Evolutionary conservation across 2,797 vertebrate species (phyloP).

Genomic region (Hydrophis major): DNA sequence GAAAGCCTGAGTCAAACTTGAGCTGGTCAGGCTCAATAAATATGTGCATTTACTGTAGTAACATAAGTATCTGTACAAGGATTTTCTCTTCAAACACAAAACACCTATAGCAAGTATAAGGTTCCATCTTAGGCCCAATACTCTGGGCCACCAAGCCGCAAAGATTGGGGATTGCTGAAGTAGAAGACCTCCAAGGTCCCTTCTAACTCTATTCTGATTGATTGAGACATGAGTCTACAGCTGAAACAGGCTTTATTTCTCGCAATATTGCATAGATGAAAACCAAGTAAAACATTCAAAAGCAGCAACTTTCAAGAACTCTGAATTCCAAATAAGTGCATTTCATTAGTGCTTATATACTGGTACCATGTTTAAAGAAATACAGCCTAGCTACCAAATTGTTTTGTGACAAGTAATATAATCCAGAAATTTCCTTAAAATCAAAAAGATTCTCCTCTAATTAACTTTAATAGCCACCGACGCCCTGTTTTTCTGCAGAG

Average conservation of each 20-base stretch:
- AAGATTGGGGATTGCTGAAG: background rate
- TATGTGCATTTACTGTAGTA: background rate
- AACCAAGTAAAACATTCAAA: background rate
- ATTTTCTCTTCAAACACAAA: background rate
- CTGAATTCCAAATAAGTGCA: background rate
- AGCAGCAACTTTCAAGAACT: background rate
- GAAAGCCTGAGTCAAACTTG: background rate
- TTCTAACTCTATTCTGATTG: background rate
- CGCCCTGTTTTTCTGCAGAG: background rate
- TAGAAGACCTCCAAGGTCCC: background rate
- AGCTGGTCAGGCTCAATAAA: background rate
- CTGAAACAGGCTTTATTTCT: background rate
- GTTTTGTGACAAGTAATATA: background rate
- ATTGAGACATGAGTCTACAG: background rate
- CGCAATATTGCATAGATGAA: background rate
- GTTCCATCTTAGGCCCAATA: background rate
- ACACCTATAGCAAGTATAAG: background rate
- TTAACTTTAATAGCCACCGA: background rate
- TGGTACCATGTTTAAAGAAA: background rate
- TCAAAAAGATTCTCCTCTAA: background rate
- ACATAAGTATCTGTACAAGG: background rate
- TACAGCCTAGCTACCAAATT: background rate
- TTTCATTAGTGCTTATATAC: background rate
- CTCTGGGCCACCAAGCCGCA: background rate
- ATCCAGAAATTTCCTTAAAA: background rate